Evolutionary conservation across 2,888 invertebrate genomes (phyloP).

Genomic region (Mechanitis messenoides): DNA sequence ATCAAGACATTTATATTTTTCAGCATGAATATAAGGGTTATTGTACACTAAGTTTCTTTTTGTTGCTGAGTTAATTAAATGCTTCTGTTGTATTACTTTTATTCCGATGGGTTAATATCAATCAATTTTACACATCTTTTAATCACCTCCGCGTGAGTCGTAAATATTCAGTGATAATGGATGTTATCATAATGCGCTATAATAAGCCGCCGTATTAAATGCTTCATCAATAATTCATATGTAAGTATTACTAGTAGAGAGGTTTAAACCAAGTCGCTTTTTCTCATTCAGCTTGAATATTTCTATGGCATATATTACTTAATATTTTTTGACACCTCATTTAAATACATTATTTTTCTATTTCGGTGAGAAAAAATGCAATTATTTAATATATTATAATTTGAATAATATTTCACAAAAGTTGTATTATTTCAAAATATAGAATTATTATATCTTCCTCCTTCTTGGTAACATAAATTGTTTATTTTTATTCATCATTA

Average conservation of each 20-base stretch:
- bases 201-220: conserved; percentile 52
- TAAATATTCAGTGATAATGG: conserved; percentile 52
- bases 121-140: conserved; percentile 2
- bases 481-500: conserved; percentile 4
- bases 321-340: conserved; percentile 18
- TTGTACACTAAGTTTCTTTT: no score
- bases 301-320: conserved; percentile 13
- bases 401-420: conserved; percentile 8
- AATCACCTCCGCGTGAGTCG: conserved; percentile 23
- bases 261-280: conserved; percentile 26
- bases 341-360: conserved; percentile 15
- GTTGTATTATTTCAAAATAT: neutral
- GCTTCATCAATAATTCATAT: conserved; percentile 57
- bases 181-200: conserved; percentile 52
- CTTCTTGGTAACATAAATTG: neutral
- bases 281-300: conserved; percentile 17
- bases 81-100: no score
- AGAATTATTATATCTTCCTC: no score
- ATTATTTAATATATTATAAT: conserved; percentile 11
- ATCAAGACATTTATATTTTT: neutral
- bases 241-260: conserved; percentile 43
- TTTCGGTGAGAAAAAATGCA: conserved; percentile 13
- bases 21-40: no score
- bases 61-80: no score
- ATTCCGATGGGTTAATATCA: neutral